Percentiles rank a stretch among this genome's conserved stretches.
phyloP scores from a whole-genome alignment of 2,797 vertebrate species.

The Heterohyrax brucei region DNA sequence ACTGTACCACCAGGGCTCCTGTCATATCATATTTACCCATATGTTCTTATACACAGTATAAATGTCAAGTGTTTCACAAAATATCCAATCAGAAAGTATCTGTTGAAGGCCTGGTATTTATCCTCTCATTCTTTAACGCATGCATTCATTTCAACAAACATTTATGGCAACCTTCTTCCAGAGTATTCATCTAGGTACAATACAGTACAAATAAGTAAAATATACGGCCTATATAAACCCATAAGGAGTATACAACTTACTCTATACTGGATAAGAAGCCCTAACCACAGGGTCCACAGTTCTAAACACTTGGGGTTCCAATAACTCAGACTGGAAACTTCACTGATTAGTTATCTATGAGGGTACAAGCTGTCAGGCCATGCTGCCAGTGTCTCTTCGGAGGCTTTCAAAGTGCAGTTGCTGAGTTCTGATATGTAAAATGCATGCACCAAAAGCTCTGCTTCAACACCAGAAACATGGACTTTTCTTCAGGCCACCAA shows the following conservation, averaged over 20 bases:
- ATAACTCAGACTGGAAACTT: neutral
- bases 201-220: neutral
- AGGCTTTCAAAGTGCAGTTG: neutral
- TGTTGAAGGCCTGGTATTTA: neutral
- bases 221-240: neutral
- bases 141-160: constrained; percentile 37
- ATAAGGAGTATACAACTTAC: neutral
- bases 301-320: neutral
- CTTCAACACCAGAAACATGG: neutral
- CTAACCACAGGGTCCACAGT: neutral
- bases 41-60: neutral
- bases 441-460: neutral
- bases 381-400: neutral
- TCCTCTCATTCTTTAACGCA: neutral
- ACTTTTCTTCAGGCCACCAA: neutral
- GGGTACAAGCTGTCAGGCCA: neutral
- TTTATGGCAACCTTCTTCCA: neutral
- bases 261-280: neutral
- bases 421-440: neutral
- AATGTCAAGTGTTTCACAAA: constrained; percentile 60
- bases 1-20: neutral
- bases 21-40: constrained; percentile 6
- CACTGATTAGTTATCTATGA: neutral
- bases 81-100: neutral
- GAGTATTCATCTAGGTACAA: neutral